Base-by-base conservation (phyloP, 2,888 invertebrate genomes). In the Pristionchus arcanus region DNA sequence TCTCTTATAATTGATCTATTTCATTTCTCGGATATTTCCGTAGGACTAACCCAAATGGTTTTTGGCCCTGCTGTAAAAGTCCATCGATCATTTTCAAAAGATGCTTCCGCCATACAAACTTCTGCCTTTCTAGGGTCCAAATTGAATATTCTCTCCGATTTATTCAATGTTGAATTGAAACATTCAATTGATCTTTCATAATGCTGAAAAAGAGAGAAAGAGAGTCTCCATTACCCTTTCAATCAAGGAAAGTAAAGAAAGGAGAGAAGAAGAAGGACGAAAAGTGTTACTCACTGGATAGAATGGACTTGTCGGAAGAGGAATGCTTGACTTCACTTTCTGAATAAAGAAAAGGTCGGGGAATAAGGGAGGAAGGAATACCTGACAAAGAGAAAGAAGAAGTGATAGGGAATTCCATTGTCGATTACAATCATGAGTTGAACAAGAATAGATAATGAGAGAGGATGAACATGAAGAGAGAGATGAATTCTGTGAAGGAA, bases 381-480 rank as follows among this genome's bases (percentile, higher is more conserved):
- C 71, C 13, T 28, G 28, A 71, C 71, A 71, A 4, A 31, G 31
- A 16, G 71, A 28, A 31, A 71, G 31, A 71, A 71, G 71, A 31
- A 4, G 16, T 71, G 28, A 16, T 16, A 71, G 28, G 16, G 28
- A 31, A 34, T 34, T 34, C 71, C 71, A 71, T 71, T 28, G 16
- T 71, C 71, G 28, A 71, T 71, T 71, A 71, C 71, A 71, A 71
- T 71, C 71, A 19, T 71, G 71, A 71, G 71, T 31, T 19, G 31
- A 71, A 34, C 71, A 71, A 31, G 34, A 31, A 16, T n/a, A 34
- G 15, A 71, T 0, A 71, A 71, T 71, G 28, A 71, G 34, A 71
- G 28, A 28, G 9, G 7, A 15, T 28, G 71, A 71, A 71, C 71
- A 71, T 71, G 71, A 13, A 25, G 71, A 71, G 28, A 34, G 71